Base-by-base conservation (phyloP, 2,113 vertebrate species). In the Psittacara wagleri region DNA sequence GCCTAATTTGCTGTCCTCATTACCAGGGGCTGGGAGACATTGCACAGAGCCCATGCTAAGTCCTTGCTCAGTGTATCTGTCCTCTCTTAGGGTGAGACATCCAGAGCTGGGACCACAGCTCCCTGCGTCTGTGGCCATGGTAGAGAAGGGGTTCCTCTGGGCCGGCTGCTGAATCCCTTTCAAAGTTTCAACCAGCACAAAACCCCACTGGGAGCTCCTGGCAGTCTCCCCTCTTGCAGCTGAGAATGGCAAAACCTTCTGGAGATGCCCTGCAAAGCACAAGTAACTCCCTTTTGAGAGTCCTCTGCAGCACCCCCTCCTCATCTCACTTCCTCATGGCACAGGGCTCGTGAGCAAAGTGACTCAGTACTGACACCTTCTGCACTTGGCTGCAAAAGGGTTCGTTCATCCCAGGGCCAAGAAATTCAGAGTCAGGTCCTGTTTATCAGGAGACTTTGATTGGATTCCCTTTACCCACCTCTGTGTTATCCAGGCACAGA, bases 301-400 rank as follows among this genome's bases (percentile, higher is more conserved):
- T 23, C 46, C 57, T 80, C 57, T 67, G 83, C 79, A 49, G 51
- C 51, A 70, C 2, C 6, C 37, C 13, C 48, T 76, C 14, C 48
- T 74, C 83, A 39, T 31, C 68, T 72, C 18, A 5, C 29, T 39
- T 29, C 83, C 46, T 37, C 59, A 2, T 3, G 76, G 68, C 44
- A 6, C 51, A 14, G 55, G 43, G 39, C 37, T 61, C 25, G 57
- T 46, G 14, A 51, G 78, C 37, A 31, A 39, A 35, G 2, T 27
- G 81, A 39, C 84, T 84, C 90, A 81, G 90, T 66, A 64, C 61
- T 91, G 92, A 93, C 77, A 86, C 81, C 86, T 86, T 54, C 94
- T 61, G 86, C 90, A 19, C 64, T 35, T 6, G 3, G 39, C 84
- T 82, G 77, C 35, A 74, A 88, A 17, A 1, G 1, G 24, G 35